Evolutionary conservation across 2,888 invertebrate species (phyloP).

Genomic region (Parnassius smintheus): DNA sequence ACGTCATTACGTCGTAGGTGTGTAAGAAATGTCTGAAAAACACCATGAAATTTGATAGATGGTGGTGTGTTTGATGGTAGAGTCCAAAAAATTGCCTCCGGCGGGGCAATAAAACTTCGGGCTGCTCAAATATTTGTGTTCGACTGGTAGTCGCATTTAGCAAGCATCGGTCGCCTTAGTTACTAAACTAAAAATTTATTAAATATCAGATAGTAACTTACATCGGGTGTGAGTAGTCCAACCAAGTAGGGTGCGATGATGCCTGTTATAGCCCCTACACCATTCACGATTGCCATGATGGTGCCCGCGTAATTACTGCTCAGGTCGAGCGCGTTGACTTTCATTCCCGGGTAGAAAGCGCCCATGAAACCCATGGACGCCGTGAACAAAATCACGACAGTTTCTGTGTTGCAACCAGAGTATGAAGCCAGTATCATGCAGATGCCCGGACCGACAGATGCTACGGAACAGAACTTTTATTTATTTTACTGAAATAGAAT

Average conservation of each 20-base stretch:
- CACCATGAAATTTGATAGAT: no score
- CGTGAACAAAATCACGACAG: slow-evolving; percentile 83
- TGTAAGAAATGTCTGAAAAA: no score
- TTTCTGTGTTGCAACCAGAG: slow-evolving; percentile 82
- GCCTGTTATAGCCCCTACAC: slow-evolving; percentile 86
- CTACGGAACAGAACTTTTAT: slow-evolving; percentile 50
- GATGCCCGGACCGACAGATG: slow-evolving; percentile 83
- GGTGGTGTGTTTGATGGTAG: no score
- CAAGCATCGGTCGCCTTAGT: no score
- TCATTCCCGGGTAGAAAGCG: slow-evolving; percentile 86
- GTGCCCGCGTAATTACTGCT: slow-evolving; percentile 85
- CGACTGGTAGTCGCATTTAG: no score
- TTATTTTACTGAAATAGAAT: no score
- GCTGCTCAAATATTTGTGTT: no score
- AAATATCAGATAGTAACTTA: slow-evolving; percentile 53
- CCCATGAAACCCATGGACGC: slow-evolving; percentile 87
- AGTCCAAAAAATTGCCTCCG: no score
- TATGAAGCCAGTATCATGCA: slow-evolving; percentile 85
- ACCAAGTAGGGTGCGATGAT: slow-evolving; percentile 86
- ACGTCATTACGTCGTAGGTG: no score
- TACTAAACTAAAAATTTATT: no score
- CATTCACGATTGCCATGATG: slow-evolving; percentile 86
- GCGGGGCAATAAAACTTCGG: no score
- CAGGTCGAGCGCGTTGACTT: slow-evolving; percentile 84
- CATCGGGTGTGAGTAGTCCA: slow-evolving; percentile 83